Conservation (phyloP, 2,888 invertebrate genomes). For the Pristionchus entomophagus region DNA sequence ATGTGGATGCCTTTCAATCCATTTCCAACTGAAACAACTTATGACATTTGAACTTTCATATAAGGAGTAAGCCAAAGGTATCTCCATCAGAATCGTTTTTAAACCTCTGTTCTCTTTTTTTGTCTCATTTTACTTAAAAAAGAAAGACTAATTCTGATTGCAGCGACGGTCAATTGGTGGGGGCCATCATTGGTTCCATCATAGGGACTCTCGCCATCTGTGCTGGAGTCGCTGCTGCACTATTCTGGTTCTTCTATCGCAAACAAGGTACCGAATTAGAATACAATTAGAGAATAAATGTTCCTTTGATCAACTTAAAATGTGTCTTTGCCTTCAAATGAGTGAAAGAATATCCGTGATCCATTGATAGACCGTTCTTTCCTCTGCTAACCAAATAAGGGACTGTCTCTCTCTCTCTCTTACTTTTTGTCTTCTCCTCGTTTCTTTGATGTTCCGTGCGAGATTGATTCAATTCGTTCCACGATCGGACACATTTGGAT, state of each 20-base stretch:
- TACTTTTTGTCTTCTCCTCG: constrained; percentile 6
- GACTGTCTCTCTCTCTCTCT: neutral
- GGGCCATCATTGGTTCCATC: constrained; percentile 72
- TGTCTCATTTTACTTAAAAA: too few relatives aligned
- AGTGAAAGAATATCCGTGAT: too few relatives aligned
- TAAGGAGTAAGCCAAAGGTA: neutral
- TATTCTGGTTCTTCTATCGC: constrained; percentile 53
- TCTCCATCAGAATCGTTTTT: neutral
- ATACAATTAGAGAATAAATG: too few relatives aligned
- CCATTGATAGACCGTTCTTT: too few relatives aligned
- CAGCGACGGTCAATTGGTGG: constrained; percentile 65
- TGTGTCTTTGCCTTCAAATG: too few relatives aligned
- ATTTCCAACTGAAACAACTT: neutral
- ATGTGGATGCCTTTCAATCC: too few relatives aligned
- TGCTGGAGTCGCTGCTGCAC: constrained; percentile 58
- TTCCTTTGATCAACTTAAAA: too few relatives aligned
- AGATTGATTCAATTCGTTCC: constrained; percentile 43
- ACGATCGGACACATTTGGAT: constrained; percentile 35
- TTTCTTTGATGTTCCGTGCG: constrained; percentile 9
- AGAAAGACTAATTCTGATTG: too few relatives aligned
- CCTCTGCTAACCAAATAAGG: neutral
- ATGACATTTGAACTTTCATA: too few relatives aligned
- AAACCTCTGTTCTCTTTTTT: neutral
- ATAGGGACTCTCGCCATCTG: constrained; percentile 69
- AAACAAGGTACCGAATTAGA: constrained; percentile 14